phyloP scores from a whole-genome alignment of 2,888 invertebrate genomes.

The Cerastis rubricosa region DNA sequence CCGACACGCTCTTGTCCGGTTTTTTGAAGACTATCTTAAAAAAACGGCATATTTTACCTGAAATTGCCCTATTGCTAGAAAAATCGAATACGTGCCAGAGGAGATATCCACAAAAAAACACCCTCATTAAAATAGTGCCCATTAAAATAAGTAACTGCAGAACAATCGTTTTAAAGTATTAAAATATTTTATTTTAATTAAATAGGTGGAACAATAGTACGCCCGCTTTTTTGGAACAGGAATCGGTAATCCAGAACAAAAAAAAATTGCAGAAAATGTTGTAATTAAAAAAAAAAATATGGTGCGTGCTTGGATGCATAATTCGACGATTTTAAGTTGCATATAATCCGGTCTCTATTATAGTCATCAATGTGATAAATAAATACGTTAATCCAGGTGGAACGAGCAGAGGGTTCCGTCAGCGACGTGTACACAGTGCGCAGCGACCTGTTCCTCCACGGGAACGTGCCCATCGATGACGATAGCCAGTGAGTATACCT shows the following conservation, averaged over 20 bases:
- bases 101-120: no score
- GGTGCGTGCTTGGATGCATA: background rate
- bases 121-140: background rate
- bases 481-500: conserved; percentile 85
- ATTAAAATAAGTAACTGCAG: background rate
- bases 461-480: conserved; percentile 84
- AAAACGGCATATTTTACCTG: no score
- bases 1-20: no score
- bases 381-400: conserved; percentile 72
- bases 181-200: background rate
- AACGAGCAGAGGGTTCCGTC: conserved; percentile 81
- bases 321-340: background rate
- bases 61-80: no score
- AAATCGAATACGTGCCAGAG: no score
- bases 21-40: no score
- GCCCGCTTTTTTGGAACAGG: background rate
- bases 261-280: background rate
- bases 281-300: no score
- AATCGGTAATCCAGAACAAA: background rate
- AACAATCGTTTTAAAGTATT: background rate
- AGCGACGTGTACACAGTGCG: conserved; percentile 84
- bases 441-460: conserved; percentile 87
- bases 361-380: background rate
- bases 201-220: background rate
- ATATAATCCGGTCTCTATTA: background rate